Conservation (phyloP, 1,140 invertebrate genomes). For the Trypoxylus dichotomus region DNA sequence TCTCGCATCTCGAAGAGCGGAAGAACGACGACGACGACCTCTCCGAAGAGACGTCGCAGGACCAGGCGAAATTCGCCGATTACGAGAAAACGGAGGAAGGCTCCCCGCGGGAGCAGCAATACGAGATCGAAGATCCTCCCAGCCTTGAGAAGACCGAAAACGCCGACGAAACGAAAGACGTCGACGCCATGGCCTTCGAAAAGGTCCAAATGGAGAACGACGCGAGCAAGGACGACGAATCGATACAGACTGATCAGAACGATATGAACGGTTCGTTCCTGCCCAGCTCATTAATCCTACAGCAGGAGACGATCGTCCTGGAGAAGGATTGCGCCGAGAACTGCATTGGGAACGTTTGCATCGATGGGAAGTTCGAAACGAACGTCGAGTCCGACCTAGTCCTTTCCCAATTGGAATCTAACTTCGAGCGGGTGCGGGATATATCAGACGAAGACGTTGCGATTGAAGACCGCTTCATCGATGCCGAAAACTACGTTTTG, state of each 20-base stretch:
- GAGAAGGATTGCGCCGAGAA: conserved; percentile 41
- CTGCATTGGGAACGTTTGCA: conserved; percentile 38
- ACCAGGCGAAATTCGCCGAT: background rate
- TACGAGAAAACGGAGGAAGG: background rate
- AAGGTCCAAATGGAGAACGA: background rate
- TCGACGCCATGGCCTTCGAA: background rate
- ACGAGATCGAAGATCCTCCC: background rate
- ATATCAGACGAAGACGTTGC: conserved; percentile 49
- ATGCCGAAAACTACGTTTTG: conserved; percentile 55
- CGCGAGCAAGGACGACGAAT: background rate
- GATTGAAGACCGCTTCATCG: conserved; percentile 53
- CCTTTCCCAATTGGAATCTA: conserved; percentile 44
- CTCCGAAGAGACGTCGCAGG: background rate
- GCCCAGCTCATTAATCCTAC: conserved; percentile 51
- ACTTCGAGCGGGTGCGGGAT: conserved; percentile 42
- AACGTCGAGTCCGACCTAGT: conserved; percentile 53
- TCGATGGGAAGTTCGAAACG: conserved; percentile 49
- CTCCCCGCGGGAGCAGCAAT: background rate
- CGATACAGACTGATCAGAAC: background rate
- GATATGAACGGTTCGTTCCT: conserved; percentile 37
- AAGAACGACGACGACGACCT: background rate
- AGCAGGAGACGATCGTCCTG: conserved; percentile 48
- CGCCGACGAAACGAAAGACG: background rate
- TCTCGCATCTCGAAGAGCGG: background rate
- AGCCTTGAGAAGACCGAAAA: background rate